Evolutionary conservation across 1,140 invertebrate genomes (phyloP).

Genomic region (Eulimnadia texana): DNA sequence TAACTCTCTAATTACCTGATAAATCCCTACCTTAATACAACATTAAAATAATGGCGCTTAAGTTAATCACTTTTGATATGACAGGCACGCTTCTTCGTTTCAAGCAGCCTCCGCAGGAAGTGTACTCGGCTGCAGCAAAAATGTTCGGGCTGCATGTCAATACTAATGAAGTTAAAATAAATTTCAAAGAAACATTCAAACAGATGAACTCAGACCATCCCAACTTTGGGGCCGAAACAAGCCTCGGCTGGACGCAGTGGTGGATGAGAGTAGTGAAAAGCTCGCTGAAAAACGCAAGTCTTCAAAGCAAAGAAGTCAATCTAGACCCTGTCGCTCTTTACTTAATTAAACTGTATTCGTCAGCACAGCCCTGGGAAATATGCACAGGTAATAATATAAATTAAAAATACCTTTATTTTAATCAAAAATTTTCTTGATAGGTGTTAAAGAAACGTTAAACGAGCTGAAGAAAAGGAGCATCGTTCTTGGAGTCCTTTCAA

Average conservation of each 20-base stretch:
- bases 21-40: background rate
- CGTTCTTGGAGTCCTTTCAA: conserved; percentile 63
- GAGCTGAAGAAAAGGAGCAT: conserved; percentile 34
- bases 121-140: background rate
- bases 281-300: conserved; percentile 38
- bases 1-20: too few species aligned
- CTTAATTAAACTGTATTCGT: conserved; percentile 46
- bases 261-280: conserved; percentile 52
- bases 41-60: background rate
- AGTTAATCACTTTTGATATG: conserved; percentile 8
- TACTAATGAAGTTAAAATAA: background rate
- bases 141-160: background rate
- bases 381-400: conserved; percentile 48
- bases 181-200: conserved; percentile 30
- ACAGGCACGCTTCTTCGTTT: conserved; percentile 7
- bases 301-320: conserved; percentile 8
- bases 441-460: conserved; percentile 38
- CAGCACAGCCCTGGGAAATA: conserved; percentile 50
- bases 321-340: conserved; percentile 32
- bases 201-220: conserved; percentile 49
- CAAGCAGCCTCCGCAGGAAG: background rate
- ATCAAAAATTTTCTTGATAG: too few species aligned
- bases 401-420: too few species aligned
- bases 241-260: conserved; percentile 61
- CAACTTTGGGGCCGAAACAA: conserved; percentile 54